Base-by-base conservation (phyloP, 2,797 vertebrate genomes). In the Diplodus sargus region DNA sequence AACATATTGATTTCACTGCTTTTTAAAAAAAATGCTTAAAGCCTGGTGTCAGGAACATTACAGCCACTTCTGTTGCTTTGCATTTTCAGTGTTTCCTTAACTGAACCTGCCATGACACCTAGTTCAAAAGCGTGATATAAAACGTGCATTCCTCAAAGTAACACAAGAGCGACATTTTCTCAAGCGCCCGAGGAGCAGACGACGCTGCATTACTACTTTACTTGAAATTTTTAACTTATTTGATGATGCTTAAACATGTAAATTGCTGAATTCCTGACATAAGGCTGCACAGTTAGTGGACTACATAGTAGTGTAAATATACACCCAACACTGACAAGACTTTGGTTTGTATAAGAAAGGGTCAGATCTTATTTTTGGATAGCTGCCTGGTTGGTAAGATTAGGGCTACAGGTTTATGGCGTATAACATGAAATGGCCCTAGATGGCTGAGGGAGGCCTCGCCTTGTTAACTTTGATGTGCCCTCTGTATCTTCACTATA, bases 401-500 rank as follows among this genome's bases (percentile, higher is more conserved):
- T 42, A 81, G 20, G 5, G 7, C 64, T 70, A 23, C 48, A 62
- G 52, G 60, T 84, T 87, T 73, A 76, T 74, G 45, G 56, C 11
- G 54, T 42, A 79, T 81, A 75, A 74, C 47, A 73, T 45, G 22
- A 79, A 84, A 59, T 6, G 60, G 69, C 56, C 64, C 47, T 53
- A 80, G 67, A 70, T 74, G 49, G 43, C 65, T 47, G 48, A 39
- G 9, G 22, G 53, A 73, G 52, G 78, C 84, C 61, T 64, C 60
- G 65, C 59, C 59, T 81, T 73, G 73, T 89, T 83, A 79, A 82
- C 60, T 80, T 79, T 82, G 30, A 82, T 81, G 61, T 78, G 43
- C 10, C 51, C 63, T 63, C 7, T 74, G 30, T 82, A 82, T 56
- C 15, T 34, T 69, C 20, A 64, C 16, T 5, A 43, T 78, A 63